These are phyloP conservation scores for Cassiopea xamachana DNA, from an alignment of 30 jellyfish, hydroid and myxozoan genomes.

Conservation along the genomic window DNA sequence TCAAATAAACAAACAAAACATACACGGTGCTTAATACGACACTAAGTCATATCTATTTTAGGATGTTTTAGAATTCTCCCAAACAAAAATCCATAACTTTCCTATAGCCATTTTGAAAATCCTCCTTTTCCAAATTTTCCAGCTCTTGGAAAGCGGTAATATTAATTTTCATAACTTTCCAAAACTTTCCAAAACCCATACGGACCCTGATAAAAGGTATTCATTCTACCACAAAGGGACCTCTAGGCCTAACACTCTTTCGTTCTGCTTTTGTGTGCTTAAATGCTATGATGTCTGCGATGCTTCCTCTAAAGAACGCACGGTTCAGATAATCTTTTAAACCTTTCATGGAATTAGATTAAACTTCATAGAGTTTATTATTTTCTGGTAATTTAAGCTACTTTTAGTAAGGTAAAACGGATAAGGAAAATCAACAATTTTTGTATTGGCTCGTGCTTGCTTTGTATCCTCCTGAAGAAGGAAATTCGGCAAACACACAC, in stretches of 20 bases:
- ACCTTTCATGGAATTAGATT: slow-evolving; percentile 18
- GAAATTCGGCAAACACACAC: slow-evolving; percentile 51
- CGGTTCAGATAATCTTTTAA: slow-evolving; percentile 10
- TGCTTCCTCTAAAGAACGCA: slow-evolving; percentile 29
- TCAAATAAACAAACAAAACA: too few species aligned
- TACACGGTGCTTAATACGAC: too few species aligned
- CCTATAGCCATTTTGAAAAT: too few species aligned
- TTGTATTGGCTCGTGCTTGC: slow-evolving; percentile 17
- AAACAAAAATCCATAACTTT: too few species aligned
- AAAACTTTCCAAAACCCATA: background rate
- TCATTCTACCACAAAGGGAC: background rate
- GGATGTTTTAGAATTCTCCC: too few species aligned
- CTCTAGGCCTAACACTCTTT: background rate
- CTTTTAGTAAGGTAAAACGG: slow-evolving; percentile 24
- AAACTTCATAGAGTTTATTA: slow-evolving; percentile 11
- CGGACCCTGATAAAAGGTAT: background rate
- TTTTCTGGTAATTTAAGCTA: slow-evolving; percentile 4
- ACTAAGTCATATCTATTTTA: too few species aligned
- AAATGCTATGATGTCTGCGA: slow-evolving; percentile 2
- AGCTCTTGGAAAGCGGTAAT: too few species aligned
- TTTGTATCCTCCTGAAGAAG: slow-evolving; percentile 22
- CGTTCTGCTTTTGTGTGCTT: background rate
- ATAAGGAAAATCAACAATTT: slow-evolving; percentile 14
- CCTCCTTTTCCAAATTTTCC: too few species aligned
- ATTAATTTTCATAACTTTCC: too few species aligned